Percentiles rank a stretch among this genome's conserved stretches.
Conservation (phyloP, 1,140 invertebrate species). For the Paralvinella palmiformis region DNA sequence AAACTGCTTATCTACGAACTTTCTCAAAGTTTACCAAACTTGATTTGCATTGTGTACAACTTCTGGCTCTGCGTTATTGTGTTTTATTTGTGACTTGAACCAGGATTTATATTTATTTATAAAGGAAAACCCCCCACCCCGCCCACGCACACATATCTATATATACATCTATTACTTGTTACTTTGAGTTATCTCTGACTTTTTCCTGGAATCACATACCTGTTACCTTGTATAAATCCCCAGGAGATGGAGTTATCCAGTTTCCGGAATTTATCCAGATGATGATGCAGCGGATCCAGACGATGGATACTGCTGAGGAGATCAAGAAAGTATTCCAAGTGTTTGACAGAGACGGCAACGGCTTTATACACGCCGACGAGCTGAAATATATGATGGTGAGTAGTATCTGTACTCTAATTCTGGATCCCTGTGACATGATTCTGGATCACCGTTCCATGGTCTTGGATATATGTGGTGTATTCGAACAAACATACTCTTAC, state of each 20-base stretch:
- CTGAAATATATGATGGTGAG: neutral
- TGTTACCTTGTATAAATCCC: no score
- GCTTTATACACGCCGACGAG: neutral
- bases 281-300: neutral
- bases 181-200: no score
- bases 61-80: no score
- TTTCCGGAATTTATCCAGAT: neutral
- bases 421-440: neutral
- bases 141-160: no score
- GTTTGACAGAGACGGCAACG: neutral
- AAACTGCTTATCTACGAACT: no score
- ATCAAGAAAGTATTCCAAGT: neutral
- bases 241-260: neutral
- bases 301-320: neutral
- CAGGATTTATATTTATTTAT: no score
- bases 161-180: no score
- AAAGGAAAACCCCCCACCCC: no score
- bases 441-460: neutral
- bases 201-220: no score
- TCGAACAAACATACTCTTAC: neutral
- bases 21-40: no score
- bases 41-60: no score
- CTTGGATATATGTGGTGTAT: neutral
- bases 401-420: neutral
- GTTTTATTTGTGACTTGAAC: no score